These are phyloP conservation scores for Mastomys coucha DNA, from an alignment of 2,113 vertebrate species.

Conservation along the genomic window DNA sequence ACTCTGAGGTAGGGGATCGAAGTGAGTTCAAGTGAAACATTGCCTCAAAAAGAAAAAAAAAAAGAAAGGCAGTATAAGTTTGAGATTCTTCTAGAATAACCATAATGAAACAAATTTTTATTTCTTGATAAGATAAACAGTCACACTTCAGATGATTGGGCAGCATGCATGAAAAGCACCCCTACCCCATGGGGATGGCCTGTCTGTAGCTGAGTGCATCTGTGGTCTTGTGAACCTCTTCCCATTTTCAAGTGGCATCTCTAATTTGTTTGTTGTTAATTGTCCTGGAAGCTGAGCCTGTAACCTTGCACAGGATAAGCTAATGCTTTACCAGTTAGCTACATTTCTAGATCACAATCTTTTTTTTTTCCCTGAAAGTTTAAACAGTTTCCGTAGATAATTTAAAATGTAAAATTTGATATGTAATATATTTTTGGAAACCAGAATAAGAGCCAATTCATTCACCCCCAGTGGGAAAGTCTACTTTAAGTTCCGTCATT, in stretches of 20 bases:
- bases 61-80: not conserved
- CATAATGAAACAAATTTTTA: not conserved
- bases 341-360: not conserved
- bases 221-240: not conserved
- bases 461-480: not conserved
- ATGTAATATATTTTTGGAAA: slow-evolving; percentile 45
- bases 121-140: slow-evolving; percentile 30
- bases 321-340: not conserved
- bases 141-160: not conserved
- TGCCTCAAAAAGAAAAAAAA: not conserved
- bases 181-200: not conserved
- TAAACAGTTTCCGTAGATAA: slow-evolving; percentile 33
- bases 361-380: not conserved
- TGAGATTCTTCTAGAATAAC: slow-evolving; percentile 26
- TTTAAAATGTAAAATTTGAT: slow-evolving; percentile 36
- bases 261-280: not conserved
- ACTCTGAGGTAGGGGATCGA: not conserved
- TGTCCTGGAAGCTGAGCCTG: not conserved
- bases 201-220: not conserved
- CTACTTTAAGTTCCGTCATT: slow-evolving; percentile 10
- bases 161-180: not conserved
- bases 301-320: not conserved
- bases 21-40: not conserved
- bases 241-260: slow-evolving; percentile 23
- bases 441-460: not conserved